Conservation (phyloP, 64 coral and sea anemone species). For the Stylophora pistillata region DNA sequence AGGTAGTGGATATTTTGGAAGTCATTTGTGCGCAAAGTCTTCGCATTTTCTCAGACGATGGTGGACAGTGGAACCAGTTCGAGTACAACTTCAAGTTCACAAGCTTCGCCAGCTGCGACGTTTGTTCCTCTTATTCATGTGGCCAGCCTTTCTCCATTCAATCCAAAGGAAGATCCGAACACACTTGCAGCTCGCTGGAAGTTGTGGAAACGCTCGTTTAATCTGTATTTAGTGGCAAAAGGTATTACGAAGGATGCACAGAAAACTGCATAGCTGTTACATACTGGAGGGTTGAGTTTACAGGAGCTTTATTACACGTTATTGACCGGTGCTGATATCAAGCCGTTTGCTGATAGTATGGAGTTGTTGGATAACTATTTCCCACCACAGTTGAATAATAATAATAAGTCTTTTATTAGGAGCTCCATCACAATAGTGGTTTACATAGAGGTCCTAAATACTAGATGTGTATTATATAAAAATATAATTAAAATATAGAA, state of each 20-base stretch:
- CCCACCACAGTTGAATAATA: conserved; percentile 13
- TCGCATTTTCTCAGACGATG: no score
- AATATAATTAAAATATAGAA: no score
- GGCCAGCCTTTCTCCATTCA: no score
- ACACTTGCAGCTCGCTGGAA: conserved; percentile 24
- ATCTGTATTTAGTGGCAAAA: conserved; percentile 39
- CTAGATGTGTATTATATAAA: no score
- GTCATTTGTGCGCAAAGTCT: no score
- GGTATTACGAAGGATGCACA: conserved; percentile 37
- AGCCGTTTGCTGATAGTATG: conserved; percentile 9
- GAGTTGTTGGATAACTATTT: conserved; percentile 50
- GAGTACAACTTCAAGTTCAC: not conserved
- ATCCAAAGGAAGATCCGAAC: not conserved
- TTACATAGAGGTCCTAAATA: no score
- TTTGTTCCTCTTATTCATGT: not conserved
- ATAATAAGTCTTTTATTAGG: no score
- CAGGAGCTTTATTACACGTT: conserved; percentile 17
- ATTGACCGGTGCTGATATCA: conserved; percentile 7
- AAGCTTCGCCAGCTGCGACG: not conserved
- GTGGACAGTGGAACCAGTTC: no score
- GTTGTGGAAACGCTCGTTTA: conserved; percentile 10
- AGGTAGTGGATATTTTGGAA: no score
- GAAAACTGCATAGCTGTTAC: not conserved
- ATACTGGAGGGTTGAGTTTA: conserved; percentile 1
- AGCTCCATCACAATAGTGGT: no score